Evolutionary conservation across 1,140 invertebrate species (phyloP), one percentile per base, ranked within the genome.

Genomic region (Euglossa dilemma): DNA sequence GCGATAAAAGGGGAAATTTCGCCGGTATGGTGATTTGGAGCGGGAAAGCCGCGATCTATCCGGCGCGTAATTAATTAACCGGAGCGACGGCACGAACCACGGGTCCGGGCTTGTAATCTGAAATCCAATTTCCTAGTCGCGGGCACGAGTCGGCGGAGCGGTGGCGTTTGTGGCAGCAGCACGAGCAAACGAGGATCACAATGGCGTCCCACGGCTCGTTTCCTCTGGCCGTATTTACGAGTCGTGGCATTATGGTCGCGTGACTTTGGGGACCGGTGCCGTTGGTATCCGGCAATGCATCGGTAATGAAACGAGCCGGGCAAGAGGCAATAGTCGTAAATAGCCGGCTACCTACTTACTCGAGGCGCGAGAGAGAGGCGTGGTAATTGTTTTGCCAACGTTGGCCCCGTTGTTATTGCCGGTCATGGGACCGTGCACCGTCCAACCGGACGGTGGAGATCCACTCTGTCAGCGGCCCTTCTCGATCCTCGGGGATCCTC

Each of bases 321-420:
- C 70, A 67, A 73, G 79, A 89, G 86, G 85, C 87, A 90, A 90
- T 91, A 91, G 90, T 92, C 90, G 90, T 92, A 92, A 92, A 92
- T 89, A 91, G 85, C 76, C 52, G 83, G 85, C 91, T 92, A 91
- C 88, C 91, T 90, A 85, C 87, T 91, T 92, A 91, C 89, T 87
- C 87, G 85, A 66, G 77, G 74, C 76, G 72, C 23, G 43, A 57
- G 63, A 75, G 64, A 85, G 82, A 76, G 78, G 54, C 86, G 86
- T 89, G 88, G 84, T 89, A 86, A 87, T 91, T 89, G 88, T 89
- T 91, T 87, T 78, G 83, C 86, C 77, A 86, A 86, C 73, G 77
- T 87, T 64, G 54, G 71, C 45, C 77, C 52, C 36, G 67, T 70
- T 80, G 67, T 87, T 87, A 80, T 80, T 77, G 56, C 86, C 47